Percentiles rank a stretch among this genome's conserved stretches.
phyloP scores from a whole-genome alignment of 2,888 invertebrate species.

The Apotomis capreana region DNA sequence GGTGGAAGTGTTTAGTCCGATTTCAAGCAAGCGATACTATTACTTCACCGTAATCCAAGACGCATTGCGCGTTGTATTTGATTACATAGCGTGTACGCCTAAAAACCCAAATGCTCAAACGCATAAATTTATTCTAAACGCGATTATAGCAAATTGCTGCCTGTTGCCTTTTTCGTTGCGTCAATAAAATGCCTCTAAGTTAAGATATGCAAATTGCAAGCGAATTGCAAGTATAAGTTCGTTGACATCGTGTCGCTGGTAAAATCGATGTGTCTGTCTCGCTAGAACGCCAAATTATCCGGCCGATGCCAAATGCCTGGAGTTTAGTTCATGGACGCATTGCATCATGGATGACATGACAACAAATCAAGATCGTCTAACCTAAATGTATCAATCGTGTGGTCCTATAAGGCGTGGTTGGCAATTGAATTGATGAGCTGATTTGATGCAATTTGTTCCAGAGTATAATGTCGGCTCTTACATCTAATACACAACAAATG shows the following conservation, averaged over 20 bases:
- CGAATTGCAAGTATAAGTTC: conserved; percentile 41
- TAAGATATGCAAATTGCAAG: conserved; percentile 16
- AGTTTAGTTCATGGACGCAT: conserved; percentile 59
- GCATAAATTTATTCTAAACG: conserved; percentile 34
- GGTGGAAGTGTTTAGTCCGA: conserved; percentile 24
- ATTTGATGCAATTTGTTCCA: conserved; percentile 21
- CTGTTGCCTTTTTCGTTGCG: conserved; percentile 31
- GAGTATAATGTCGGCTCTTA: neutral
- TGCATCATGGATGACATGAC: conserved; percentile 42
- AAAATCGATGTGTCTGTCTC: conserved; percentile 46
- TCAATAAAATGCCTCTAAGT: conserved; percentile 13
- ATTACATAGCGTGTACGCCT: conserved; percentile 41
- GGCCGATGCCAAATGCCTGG: conserved; percentile 59
- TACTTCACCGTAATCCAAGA: conserved; percentile 36
- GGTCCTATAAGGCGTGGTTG: conserved; percentile 10
- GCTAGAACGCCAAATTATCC: conserved; percentile 53
- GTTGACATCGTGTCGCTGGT: conserved; percentile 43
- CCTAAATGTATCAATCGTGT: conserved; percentile 26
- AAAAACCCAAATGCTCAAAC: conserved; percentile 40
- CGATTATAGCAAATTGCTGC: conserved; percentile 33
- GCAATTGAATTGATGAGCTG: conserved; percentile 26
- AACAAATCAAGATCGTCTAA: conserved; percentile 19
- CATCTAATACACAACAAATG: neutral
- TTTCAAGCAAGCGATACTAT: conserved; percentile 37
- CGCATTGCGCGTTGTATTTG: conserved; percentile 40